These are phyloP conservation scores for Holothuria leucospilota DNA, from an alignment of 53 echinoderm and acorn worm species.

Conservation along the genomic window DNA sequence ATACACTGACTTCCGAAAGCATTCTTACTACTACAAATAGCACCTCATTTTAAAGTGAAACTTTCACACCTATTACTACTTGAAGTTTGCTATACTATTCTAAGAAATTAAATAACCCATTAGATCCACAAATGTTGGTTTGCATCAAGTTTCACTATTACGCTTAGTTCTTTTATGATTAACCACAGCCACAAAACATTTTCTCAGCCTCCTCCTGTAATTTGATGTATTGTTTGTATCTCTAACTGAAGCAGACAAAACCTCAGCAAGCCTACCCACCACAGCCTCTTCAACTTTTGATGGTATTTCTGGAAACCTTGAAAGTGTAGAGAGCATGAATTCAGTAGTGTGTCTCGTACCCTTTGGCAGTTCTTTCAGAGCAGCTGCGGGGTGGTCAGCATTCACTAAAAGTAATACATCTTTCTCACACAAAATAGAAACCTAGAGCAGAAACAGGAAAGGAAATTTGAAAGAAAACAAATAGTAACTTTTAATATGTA, in stretches of 20 bases:
- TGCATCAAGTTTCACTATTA: too few species aligned
- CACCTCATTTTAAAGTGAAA: too few species aligned
- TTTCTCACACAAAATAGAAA: not conserved
- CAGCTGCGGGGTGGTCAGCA: not conserved
- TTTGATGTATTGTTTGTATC: not conserved
- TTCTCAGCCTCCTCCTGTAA: not conserved
- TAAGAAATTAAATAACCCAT: too few species aligned
- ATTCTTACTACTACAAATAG: too few species aligned
- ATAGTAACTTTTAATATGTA: too few species aligned
- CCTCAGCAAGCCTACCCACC: conserved; percentile 35
- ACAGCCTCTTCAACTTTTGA: conserved; percentile 50
- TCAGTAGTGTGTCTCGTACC: conserved; percentile 70
- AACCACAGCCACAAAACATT: conserved; percentile 6
- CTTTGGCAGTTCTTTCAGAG: conserved; percentile 50
- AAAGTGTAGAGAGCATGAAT: conserved; percentile 77
- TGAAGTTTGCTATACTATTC: too few species aligned
- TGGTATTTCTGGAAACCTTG: conserved; percentile 54
- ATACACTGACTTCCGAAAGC: too few species aligned
- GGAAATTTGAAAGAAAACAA: not conserved
- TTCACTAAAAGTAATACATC: not conserved
- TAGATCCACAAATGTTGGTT: too few species aligned
- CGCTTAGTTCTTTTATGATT: conserved; percentile 1
- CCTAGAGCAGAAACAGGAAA: conserved; percentile 1
- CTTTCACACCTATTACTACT: too few species aligned
- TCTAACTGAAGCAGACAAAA: conserved; percentile 27